Base-by-base conservation (phyloP, 1,140 invertebrate species). In the Euglossa dilemma region DNA sequence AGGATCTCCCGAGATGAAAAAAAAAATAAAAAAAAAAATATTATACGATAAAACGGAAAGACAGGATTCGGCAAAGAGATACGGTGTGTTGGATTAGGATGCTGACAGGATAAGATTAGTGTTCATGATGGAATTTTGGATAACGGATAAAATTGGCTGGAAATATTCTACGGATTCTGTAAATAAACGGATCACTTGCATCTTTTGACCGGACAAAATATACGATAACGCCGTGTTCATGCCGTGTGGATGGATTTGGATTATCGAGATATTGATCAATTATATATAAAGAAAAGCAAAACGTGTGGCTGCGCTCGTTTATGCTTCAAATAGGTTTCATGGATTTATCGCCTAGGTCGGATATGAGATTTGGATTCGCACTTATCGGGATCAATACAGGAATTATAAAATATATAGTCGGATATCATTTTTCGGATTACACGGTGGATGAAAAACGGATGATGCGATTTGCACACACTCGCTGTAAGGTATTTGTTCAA, bases 311-410 rank as follows among this genome's bases (percentile, higher is more conserved):
- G 67, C 67, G 75, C 56, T 83, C 86, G 84, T 89, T 90, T 81
- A 54, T 84, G 78, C 83, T 75, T 87, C 85, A 82, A 57, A 90
- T 89, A 89, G 88, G 84, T 84, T 90, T 90, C 80, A 91, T 71
- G 91, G 89, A 91, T 90, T 86, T 86, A 77, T 92, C 90, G 85
- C 89, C 91, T 92, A 92, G 90, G 85, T 92, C 88, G 59, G 79
- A 88, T 85, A 88, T 43, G 85, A 82, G 45, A 80, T 85, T 85
- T 84, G 83, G 85, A 89, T 76, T 87, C 56, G 82, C 73, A 63
- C 87, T 88, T 88, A 70, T 71, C 73, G 76, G 67, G 63, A 84
- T 86, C 81, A 78, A 73, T 89, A 78, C 89, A 90, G 84, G 78
- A 76, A 20, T 67, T 59, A 73, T 11, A 57, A 20, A 45, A 45